phyloP scores from a whole-genome alignment of 1,140 invertebrate species.

The Brachionus calyciflorus region DNA sequence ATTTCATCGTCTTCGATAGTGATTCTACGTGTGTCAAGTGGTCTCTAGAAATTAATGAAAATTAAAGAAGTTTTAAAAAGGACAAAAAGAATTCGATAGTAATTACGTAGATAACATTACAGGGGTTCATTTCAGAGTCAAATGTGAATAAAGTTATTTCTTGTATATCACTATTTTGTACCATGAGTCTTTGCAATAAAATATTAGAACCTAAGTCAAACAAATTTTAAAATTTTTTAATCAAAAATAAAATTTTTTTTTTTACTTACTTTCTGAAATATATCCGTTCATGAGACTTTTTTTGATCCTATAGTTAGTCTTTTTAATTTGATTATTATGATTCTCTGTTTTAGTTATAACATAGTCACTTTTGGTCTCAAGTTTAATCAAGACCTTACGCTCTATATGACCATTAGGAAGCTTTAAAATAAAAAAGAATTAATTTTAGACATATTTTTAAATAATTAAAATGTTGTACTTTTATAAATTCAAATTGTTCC shows the following conservation, averaged over 20 bases:
- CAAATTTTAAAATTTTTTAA: not conserved
- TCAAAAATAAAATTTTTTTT: not conserved
- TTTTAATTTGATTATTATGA: not conserved
- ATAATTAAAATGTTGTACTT: conserved; percentile 52
- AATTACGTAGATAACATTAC: conserved; percentile 58
- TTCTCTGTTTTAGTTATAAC: not conserved
- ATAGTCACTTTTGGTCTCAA: not conserved
- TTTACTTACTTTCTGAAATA: conserved; percentile 58
- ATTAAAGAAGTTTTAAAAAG: no score
- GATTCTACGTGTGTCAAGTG: conserved; percentile 54
- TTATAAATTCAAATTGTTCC: conserved; percentile 60
- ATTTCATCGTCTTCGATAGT: conserved; percentile 54
- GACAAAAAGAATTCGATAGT: no score
- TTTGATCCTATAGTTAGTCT: conserved; percentile 15
- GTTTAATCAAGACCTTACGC: not conserved
- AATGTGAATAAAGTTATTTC: conserved; percentile 56
- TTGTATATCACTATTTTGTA: conserved; percentile 54
- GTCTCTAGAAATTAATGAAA: conserved; percentile 51
- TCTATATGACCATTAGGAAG: not conserved
- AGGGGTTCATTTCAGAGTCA: conserved; percentile 59
- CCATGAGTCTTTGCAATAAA: conserved; percentile 56
- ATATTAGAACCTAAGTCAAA: conserved; percentile 57
- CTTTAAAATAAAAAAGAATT: not conserved
- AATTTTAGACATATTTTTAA: not conserved
- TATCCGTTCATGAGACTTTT: conserved; percentile 54